phyloP scores from a whole-genome alignment of 1,140 invertebrate genomes.

The Drosophila athabasca region DNA sequence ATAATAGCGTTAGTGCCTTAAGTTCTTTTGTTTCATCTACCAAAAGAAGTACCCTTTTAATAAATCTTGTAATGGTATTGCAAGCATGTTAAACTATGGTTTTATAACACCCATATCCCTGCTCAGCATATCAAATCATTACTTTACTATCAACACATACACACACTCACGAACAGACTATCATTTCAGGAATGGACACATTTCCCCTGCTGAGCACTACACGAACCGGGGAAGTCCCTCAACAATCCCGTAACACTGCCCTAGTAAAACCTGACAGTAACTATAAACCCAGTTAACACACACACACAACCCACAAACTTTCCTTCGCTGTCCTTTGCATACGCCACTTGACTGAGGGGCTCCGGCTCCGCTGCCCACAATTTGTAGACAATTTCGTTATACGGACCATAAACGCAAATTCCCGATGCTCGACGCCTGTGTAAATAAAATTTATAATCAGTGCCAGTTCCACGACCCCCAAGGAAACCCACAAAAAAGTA shows the following conservation, averaged over 20 bases:
- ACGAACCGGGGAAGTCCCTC: conserved; percentile 3
- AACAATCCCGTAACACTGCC: conserved; percentile 17
- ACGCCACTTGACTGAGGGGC: conserved; percentile 14
- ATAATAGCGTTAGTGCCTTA: too few relatives aligned
- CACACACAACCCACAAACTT: conserved; percentile 13
- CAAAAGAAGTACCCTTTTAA: too few relatives aligned
- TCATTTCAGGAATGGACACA: conserved; percentile 2
- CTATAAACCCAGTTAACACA: conserved; percentile 52
- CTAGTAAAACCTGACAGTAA: conserved; percentile 45
- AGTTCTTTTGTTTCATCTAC: too few relatives aligned
- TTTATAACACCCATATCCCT: not conserved
- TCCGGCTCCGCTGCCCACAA: conserved; percentile 25
- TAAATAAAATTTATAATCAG: conserved; percentile 69
- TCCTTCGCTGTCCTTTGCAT: conserved; percentile 39
- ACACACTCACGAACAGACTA: too few relatives aligned
- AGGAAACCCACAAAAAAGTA: conserved; percentile 31
- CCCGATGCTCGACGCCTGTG: conserved; percentile 60
- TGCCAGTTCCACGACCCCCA: conserved; percentile 16
- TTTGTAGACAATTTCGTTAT: conserved; percentile 67
- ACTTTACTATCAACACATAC: too few relatives aligned
- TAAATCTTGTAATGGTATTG: too few relatives aligned
- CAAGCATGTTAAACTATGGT: too few relatives aligned
- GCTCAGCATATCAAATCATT: conserved; percentile 2
- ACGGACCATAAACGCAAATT: conserved; percentile 63
- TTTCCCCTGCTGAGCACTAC: not conserved